Conservation (phyloP, 2,113 vertebrate genomes). For the Notarius lentiginosus region DNA sequence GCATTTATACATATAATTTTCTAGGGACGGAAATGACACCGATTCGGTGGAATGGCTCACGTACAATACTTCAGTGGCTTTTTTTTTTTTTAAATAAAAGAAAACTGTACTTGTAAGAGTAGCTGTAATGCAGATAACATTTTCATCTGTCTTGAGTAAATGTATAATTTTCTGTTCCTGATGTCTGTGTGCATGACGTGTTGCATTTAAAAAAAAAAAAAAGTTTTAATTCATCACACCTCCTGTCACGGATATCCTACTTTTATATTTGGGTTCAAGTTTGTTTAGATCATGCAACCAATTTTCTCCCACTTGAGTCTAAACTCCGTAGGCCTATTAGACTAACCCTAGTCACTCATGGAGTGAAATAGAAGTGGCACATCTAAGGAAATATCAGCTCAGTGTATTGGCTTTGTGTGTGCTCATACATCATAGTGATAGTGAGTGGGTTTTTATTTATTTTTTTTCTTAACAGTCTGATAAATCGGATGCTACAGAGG, state of each 20-base stretch:
- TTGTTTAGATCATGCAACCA: too few species aligned
- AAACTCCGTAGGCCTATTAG: neutral
- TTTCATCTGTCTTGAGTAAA: neutral
- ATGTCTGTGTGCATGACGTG: neutral
- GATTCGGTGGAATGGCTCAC: too few species aligned
- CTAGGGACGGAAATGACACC: too few species aligned
- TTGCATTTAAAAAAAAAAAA: neutral
- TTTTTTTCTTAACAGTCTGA: slow-evolving; percentile 75
- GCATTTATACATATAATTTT: too few species aligned
- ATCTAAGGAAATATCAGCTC: neutral
- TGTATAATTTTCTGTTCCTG: neutral
- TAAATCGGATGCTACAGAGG: slow-evolving; percentile 95
- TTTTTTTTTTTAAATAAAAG: neutral
- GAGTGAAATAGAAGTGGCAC: neutral
- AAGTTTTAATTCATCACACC: neutral
- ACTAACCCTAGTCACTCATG: neutral
- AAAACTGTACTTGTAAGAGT: neutral
- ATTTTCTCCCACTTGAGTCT: neutral
- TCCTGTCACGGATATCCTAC: neutral
- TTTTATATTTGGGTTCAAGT: neutral
- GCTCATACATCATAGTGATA: neutral
- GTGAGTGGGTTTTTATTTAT: too few species aligned
- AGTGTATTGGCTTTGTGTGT: neutral
- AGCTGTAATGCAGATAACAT: neutral
- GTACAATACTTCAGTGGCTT: neutral